phyloP scores from a whole-genome alignment of 2,797 vertebrate species.

The Falco peregrinus region DNA sequence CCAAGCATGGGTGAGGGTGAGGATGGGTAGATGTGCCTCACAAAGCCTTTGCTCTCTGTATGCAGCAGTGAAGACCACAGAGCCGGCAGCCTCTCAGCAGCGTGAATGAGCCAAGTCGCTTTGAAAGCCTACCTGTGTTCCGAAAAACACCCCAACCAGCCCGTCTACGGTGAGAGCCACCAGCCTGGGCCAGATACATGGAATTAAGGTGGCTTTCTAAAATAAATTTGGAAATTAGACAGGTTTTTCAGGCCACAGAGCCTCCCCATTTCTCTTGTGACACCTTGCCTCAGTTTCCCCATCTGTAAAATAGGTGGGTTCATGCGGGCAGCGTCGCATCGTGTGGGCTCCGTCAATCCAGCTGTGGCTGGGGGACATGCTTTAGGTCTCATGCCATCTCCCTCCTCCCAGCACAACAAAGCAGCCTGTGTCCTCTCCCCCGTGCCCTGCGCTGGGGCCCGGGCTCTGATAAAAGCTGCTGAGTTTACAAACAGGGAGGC shows the following conservation, averaged over 20 bases:
- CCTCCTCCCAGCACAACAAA: neutral
- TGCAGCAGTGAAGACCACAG: neutral
- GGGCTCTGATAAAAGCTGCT: neutral
- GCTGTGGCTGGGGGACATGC: neutral
- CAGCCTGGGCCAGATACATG: neutral
- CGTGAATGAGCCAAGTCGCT: neutral
- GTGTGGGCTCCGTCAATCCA: accelerated
- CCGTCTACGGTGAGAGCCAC: neutral
- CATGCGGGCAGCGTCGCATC: accelerated
- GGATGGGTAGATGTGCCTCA: accelerated
- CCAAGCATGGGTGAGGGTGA: neutral
- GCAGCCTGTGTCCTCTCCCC: neutral
- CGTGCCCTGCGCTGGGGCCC: neutral
- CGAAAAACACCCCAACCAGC: neutral
- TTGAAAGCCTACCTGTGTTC: neutral
- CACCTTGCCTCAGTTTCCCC: neutral
- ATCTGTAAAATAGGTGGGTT: neutral
- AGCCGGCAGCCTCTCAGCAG: neutral
- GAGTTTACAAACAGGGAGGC: conserved; percentile 1
- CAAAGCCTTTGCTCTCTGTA: neutral
- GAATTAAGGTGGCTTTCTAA: neutral
- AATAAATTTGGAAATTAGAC: neutral
- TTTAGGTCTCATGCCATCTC: neutral
- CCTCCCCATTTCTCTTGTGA: neutral
- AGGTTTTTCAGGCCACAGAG: neutral